These are phyloP conservation scores for Synaphobranchus kaupii DNA, from an alignment of 2,797 vertebrate species.

Conservation along the genomic window DNA sequence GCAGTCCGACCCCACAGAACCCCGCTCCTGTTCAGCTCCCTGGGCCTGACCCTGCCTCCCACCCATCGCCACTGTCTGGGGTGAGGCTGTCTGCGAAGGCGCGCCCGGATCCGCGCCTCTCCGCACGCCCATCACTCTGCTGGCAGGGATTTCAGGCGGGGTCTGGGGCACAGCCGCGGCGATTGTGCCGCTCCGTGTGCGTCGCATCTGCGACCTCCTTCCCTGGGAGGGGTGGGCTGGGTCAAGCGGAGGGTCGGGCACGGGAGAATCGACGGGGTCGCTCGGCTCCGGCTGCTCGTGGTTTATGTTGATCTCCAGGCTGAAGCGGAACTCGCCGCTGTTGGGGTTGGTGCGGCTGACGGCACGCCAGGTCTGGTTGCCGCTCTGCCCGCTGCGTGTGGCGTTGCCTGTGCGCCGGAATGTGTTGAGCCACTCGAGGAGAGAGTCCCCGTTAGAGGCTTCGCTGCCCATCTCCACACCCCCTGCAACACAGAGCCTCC, in stretches of 20 bases:
- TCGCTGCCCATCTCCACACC: conserved; percentile 75
- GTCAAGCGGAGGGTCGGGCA: conserved; percentile 29
- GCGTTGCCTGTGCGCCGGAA: conserved; percentile 90
- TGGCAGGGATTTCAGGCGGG: background rate
- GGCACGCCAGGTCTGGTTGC: conserved; percentile 94
- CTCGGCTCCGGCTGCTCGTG: conserved; percentile 83
- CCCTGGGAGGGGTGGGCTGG: conserved; percentile 56
- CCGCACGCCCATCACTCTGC: conserved; percentile 11
- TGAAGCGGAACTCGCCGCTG: conserved; percentile 93
- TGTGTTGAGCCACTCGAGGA: conserved; percentile 91
- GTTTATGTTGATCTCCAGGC: conserved; percentile 95
- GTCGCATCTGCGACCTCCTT: conserved; percentile 71
- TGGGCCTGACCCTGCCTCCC: conserved; percentile 4
- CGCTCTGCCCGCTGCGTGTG: conserved; percentile 90
- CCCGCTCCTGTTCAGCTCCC: background rate
- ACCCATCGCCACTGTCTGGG: background rate
- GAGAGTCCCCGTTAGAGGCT: conserved; percentile 82
- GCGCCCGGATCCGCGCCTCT: conserved; percentile 21
- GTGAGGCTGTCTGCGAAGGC: background rate
- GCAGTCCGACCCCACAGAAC: conserved; percentile 44
- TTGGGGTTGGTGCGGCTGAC: conserved; percentile 92
- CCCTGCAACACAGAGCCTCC: conserved; percentile 66
- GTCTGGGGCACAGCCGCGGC: conserved; percentile 43
- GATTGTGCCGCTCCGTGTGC: conserved; percentile 71
- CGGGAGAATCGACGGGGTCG: conserved; percentile 61